Evolutionary conservation across 2,888 invertebrate genomes (phyloP), one percentile per base, ranked within the genome.

Genomic region (Pharmacophagus antenor): DNA sequence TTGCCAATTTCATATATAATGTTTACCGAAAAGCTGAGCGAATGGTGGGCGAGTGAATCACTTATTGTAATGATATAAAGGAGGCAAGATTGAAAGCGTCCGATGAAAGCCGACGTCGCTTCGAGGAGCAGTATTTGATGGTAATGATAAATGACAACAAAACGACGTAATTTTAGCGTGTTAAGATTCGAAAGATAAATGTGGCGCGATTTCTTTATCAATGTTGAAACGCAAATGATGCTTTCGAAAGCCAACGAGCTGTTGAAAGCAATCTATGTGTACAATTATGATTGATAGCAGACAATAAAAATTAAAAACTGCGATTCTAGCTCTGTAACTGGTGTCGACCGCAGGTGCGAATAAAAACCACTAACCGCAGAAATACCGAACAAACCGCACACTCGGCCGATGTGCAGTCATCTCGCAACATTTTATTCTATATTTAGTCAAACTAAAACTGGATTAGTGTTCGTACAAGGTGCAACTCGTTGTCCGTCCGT

Each of bases 1-100:
- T 88, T 88, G 88, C 81, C 86, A 88, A 88, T 89, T 88, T 83
- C 82, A 80, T 78, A n/a, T n/a, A 75, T 81, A 82, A 83, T 88
- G 85, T 85, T 88, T 86, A 89, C 84, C 80, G 77, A 87, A 84
- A 86, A 83, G 74, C n/a, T 84, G 85, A 85, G 74, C 82, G 85
- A 85, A 88, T 85, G 77, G 84, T 74, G 82, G 85, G 79, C 84
- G 82, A 88, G 83, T 83, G 86, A 88, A 86, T 87, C 80, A 83
- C 86, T 88, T 84, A 88, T 88, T 88, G 88, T 88, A 85, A 88
- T 87, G 77, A 84, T 85, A 88, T 88, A 88, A 89, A 86, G 82
- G 85, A 83, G 72, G 79, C 79, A 82, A 85, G 85, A 89, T 88
- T 88, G 88, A 87, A 88, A 85, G 82, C 84, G 83, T 81, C 84